Evolutionary conservation across 2,797 vertebrate species (phyloP), one percentile per base, ranked within the genome.

Genomic region (Serranus cabrilla): DNA sequence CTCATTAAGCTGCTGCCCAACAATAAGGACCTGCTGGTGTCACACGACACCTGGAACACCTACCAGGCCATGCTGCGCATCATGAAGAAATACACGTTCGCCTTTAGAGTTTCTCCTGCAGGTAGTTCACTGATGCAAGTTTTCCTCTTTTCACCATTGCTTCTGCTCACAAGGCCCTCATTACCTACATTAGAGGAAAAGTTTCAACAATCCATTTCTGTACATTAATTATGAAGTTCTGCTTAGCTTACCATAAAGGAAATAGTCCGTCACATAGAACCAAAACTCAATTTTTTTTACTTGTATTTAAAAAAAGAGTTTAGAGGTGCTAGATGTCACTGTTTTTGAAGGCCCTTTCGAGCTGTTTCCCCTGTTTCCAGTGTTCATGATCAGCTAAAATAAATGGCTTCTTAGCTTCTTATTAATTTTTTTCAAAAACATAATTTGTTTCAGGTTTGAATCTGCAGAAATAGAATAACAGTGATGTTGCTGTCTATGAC

Each of bases 51-150:
- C 11, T 99, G 98, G 98, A 95, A 83, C 81, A 93, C 75, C 47
- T 99, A 99, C 89, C 96, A 97, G 91, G 85, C 95, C 80, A 99
- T 99, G 98, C 95, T 99, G 42, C 96, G 97, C 6, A 42, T 99
- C 79, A 83, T 98, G 86, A 99, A 99, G 95, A 98, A 97, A 89
- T 99, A 99, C 87, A 92, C 51, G 0, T 95, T 99, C 83, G 90
- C 94, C 23, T 99, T 96, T 91, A 95, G 65, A 14, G 11, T 87
- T 13, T 95, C 93, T 0, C 87, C 94, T 0, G 42, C 27, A 75
- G 94, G 98, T 99, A 90, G 3, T n/a, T 45, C 9, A 52, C 51
- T 76, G 20, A 57, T 37, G 5, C 16, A 20, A 31, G 18, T 46
- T 2, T 47, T 60, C 13, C 54, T 7, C 11, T 62, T 12, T 54